phyloP scores from a whole-genome alignment of 1,140 invertebrate genomes.

The Drosophila virilis region DNA sequence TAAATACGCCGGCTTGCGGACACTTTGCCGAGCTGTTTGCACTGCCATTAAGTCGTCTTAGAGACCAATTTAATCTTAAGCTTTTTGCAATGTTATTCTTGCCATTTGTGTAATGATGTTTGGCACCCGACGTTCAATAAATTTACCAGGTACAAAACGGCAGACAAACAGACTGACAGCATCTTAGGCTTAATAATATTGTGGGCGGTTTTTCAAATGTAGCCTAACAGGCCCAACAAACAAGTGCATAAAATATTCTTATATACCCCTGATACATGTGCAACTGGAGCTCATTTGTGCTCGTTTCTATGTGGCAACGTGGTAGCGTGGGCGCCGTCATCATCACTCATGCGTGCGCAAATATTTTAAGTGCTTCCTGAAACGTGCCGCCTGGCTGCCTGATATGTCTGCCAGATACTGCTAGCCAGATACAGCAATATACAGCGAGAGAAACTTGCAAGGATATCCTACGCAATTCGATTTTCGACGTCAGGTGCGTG shows the following conservation, averaged over 20 bases:
- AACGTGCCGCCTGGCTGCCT: slow-evolving; percentile 52
- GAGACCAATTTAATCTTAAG: slow-evolving; percentile 50
- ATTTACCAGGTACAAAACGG: slow-evolving; percentile 33
- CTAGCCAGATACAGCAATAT: slow-evolving; percentile 1
- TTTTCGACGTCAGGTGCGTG: slow-evolving; percentile 32
- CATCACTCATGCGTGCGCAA: slow-evolving; percentile 79
- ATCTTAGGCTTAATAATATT: slow-evolving; percentile 55
- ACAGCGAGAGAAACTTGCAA: slow-evolving; percentile 3
- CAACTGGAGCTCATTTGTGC: slow-evolving; percentile 6
- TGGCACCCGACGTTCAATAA: slow-evolving; percentile 56
- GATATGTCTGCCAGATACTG: slow-evolving; percentile 14
- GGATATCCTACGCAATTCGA: slow-evolving; percentile 35
- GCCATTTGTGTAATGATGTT: slow-evolving; percentile 56
- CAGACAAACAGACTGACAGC: neutral
- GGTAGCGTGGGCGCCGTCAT: slow-evolving; percentile 37
- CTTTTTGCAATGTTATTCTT: slow-evolving; percentile 44
- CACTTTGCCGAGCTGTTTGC: slow-evolving; percentile 51
- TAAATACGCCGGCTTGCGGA: neutral
- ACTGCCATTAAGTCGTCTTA: slow-evolving; percentile 51
- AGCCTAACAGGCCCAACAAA: slow-evolving; percentile 35
- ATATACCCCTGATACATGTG: slow-evolving; percentile 20
- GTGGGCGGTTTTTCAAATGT: slow-evolving; percentile 54
- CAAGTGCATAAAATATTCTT: slow-evolving; percentile 64
- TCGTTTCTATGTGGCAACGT: slow-evolving; percentile 2
- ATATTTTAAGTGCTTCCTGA: slow-evolving; percentile 81